These are phyloP conservation scores for Schizopygopsis pylzovi DNA, from an alignment of 2,797 vertebrate species.

Conservation along the genomic window DNA sequence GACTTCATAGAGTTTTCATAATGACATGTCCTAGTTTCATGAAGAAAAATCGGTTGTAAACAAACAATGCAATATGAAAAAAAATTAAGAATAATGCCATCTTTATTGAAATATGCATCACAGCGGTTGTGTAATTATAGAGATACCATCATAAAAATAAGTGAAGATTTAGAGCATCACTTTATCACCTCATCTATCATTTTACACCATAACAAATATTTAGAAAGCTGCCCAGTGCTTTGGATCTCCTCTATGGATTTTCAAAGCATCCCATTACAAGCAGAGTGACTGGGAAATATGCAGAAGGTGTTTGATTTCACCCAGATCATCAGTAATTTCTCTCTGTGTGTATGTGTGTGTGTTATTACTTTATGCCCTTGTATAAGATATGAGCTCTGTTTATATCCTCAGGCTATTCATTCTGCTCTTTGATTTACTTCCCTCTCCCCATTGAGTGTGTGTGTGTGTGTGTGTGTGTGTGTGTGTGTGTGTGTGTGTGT, in stretches of 20 bases:
- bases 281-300: conserved; percentile 12
- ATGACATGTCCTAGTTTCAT: neutral
- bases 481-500: no score
- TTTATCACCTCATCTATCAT: conserved; percentile 8
- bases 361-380: conserved; percentile 36
- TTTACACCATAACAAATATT: conserved; percentile 15
- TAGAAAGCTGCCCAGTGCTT: neutral
- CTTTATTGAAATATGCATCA: conserved; percentile 29
- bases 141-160: neutral
- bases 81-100: neutral
- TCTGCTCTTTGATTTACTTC: conserved; percentile 36
- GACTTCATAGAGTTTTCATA: neutral
- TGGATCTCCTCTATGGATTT: neutral
- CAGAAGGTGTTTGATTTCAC: conserved; percentile 18
- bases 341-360: neutral
- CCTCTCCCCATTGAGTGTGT: neutral
- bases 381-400: conserved; percentile 34
- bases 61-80: conserved; percentile 13
- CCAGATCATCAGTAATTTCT: conserved; percentile 33
- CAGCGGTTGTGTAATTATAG: conserved; percentile 10
- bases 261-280: conserved; percentile 14
- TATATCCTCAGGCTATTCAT: conserved; percentile 33
- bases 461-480: neutral
- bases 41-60: neutral
- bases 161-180: neutral